phyloP scores from a whole-genome alignment of 1,140 invertebrate genomes.

The Sinonovacula constricta region DNA sequence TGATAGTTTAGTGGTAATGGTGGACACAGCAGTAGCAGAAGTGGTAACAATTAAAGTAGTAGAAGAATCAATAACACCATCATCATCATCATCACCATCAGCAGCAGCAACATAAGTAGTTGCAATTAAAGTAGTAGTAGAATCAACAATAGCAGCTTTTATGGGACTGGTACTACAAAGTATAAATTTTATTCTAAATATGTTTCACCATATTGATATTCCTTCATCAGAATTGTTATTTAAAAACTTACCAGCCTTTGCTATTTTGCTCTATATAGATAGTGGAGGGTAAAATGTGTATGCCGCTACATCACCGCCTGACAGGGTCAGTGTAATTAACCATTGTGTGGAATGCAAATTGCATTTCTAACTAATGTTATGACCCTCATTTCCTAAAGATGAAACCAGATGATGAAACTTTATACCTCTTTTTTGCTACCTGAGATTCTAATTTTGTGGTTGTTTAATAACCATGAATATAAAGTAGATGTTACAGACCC shows the following conservation, averaged over 20 bases:
- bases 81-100: too few relatives aligned
- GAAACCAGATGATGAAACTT: background rate
- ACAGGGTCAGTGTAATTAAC: background rate
- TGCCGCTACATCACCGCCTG: background rate
- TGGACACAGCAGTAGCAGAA: too few relatives aligned
- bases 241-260: background rate
- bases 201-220: too few relatives aligned
- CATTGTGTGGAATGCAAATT: background rate
- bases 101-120: too few relatives aligned
- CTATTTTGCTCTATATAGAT: background rate
- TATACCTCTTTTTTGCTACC: constrained; percentile 5
- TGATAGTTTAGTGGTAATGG: too few relatives aligned
- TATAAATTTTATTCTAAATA: too few relatives aligned
- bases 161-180: too few relatives aligned
- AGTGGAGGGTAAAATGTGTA: constrained; percentile 1
- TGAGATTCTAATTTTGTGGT: constrained; percentile 13
- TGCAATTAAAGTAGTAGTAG: too few relatives aligned
- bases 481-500: background rate
- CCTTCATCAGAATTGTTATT: background rate
- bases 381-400: background rate
- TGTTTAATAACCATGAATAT: constrained; percentile 15
- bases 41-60: too few relatives aligned
- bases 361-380: constrained; percentile 1
- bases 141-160: too few relatives aligned
- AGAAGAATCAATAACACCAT: too few relatives aligned